Conservation (phyloP, 2,888 invertebrate species). For the Sarcophaga variegata region DNA sequence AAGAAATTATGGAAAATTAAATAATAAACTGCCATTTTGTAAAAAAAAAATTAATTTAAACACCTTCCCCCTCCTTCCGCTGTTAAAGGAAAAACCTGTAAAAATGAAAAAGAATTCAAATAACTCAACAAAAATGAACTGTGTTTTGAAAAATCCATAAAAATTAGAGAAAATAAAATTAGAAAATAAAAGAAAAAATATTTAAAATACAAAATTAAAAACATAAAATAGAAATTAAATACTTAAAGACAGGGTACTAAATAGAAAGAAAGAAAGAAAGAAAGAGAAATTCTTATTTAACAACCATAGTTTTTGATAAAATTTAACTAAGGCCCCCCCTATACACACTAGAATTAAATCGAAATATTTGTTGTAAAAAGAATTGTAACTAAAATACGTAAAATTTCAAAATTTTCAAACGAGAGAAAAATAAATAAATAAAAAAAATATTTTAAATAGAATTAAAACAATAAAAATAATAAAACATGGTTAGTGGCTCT, state of each 20-base stretch:
- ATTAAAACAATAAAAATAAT: slow-evolving; percentile 27
- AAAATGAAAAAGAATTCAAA: slow-evolving; percentile 30
- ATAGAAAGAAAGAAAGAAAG: neutral
- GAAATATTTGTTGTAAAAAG: neutral
- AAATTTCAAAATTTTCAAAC: slow-evolving; percentile 30
- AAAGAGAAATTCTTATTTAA: neutral
- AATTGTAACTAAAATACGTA: slow-evolving; percentile 66
- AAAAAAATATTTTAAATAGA: slow-evolving; percentile 12
- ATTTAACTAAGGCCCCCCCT: neutral
- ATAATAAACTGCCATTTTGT: slow-evolving; percentile 57
- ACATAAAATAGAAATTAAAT: neutral
- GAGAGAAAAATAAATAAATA: neutral
- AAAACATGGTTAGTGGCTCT: slow-evolving; percentile 68
- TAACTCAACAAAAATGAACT: slow-evolving; percentile 68
- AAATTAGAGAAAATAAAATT: slow-evolving; percentile 9
- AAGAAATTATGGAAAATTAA: slow-evolving; percentile 22
- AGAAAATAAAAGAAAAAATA: slow-evolving; percentile 26
- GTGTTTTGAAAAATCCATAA: slow-evolving; percentile 56
- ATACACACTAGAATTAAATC: neutral
- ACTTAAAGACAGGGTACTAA: slow-evolving; percentile 38
- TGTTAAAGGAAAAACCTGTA: slow-evolving; percentile 43
- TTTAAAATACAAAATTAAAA: slow-evolving; percentile 6
- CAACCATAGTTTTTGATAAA: neutral
- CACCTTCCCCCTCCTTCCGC: neutral
- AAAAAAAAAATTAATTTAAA: slow-evolving; percentile 1